phyloP scores from a whole-genome alignment of 2,888 invertebrate species.

The Megaustenia siamemsis region DNA sequence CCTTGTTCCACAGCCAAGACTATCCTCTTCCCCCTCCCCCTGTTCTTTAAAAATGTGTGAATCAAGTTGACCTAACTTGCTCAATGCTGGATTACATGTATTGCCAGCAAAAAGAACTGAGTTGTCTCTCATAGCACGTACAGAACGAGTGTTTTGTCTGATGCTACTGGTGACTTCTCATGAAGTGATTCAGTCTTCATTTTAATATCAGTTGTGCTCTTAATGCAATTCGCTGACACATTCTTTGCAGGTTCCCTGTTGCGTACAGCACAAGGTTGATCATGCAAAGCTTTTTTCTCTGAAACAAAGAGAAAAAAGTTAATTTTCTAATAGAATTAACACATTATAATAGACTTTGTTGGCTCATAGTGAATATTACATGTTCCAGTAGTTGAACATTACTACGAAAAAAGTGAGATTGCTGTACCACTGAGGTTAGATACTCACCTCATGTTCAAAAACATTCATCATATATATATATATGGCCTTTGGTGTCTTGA shows the following conservation, averaged over 20 bases:
- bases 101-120: neutral
- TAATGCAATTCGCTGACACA: neutral
- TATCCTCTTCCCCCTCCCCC: slow-evolving; percentile 37
- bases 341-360: too few relatives aligned
- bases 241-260: neutral
- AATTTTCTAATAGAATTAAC: too few relatives aligned
- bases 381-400: too few relatives aligned
- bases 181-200: neutral
- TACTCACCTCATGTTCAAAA: too few relatives aligned
- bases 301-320: neutral
- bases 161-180: neutral
- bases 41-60: slow-evolving; percentile 50
- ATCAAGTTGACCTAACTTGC: slow-evolving; percentile 40
- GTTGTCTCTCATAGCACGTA: slow-evolving; percentile 9
- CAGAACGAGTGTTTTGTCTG: slow-evolving; percentile 1
- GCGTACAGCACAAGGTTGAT: neutral
- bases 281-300: neutral
- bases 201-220: neutral
- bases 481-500: too few relatives aligned
- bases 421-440: too few relatives aligned
- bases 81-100: slow-evolving; percentile 46
- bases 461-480: too few relatives aligned
- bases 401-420: too few relatives aligned
- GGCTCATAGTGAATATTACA: too few relatives aligned
- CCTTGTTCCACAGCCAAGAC: slow-evolving; percentile 33